Evolutionary conservation across 2,113 vertebrate genomes (phyloP).

Genomic region (Platycercus adscitus): DNA sequence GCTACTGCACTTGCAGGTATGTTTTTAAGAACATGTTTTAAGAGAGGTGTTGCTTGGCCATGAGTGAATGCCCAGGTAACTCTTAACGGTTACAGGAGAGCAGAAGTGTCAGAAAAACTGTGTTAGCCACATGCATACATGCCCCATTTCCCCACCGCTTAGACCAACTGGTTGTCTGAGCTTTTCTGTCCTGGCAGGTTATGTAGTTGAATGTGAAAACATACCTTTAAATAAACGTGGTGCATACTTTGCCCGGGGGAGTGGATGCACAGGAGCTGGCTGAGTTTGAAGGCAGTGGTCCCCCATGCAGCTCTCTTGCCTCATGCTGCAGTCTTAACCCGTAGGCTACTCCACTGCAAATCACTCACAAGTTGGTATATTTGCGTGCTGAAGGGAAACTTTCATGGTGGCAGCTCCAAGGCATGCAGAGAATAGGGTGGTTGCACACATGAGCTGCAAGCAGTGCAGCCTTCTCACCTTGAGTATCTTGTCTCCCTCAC

Average conservation of each 20-base stretch:
- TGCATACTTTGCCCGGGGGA: not conserved
- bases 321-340: not conserved
- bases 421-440: not conserved
- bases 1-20: not conserved
- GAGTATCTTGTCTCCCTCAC: not conserved
- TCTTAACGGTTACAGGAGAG: not conserved
- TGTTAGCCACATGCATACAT: accelerated
- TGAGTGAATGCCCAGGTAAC: not conserved
- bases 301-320: not conserved
- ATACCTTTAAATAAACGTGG: not conserved
- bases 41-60: not conserved
- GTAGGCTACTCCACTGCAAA: not conserved
- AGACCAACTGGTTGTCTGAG: not conserved
- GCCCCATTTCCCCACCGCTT: not conserved
- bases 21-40: not conserved
- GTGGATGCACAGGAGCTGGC: not conserved
- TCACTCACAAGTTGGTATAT: not conserved
- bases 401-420: not conserved
- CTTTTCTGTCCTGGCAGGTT: not conserved
- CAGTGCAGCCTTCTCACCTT: not conserved
- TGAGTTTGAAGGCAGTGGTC: not conserved
- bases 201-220: not conserved
- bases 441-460: not conserved
- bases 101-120: not conserved
- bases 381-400: not conserved